Base-by-base conservation (phyloP, 2,113 vertebrate genomes). In the Sterna hirundo region DNA sequence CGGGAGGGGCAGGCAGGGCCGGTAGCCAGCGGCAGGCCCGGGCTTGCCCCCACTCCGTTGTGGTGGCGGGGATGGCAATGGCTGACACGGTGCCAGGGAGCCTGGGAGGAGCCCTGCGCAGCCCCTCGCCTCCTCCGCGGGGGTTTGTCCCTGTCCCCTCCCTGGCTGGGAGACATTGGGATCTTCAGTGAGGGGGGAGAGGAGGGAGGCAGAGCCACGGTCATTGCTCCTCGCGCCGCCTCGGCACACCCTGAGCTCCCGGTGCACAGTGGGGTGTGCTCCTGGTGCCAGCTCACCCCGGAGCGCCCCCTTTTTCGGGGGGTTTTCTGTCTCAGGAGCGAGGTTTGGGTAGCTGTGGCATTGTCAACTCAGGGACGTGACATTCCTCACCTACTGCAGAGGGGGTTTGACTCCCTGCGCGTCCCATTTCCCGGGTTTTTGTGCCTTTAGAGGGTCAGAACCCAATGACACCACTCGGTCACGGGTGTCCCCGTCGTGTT, bases 101-200 rank as follows among this genome's bases (percentile, higher is more conserved):
- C 98, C 98, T 98, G 98, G 51, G 96, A 98, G 89, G 97, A 98
- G 84, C 97, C 38, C 38, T 52, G 54, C 7, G 6, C 82, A 58
- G 74, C 36, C 66, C 47, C 32, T 30, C 2, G 0, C 25, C 25
- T 25, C 13, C 40, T 58, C 13, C 3, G 0, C 32, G 26, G 47
- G 38, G 23, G 29, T 86, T 69, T 90, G n/a, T 69, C n/a, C 69
- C n/a, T 36, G 32, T 44, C 9, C 27, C 55, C 27, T 7, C 40
- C 38, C 4, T 5, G 6, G 5, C 5, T 23, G 25, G 52, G 71
- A 76, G 34, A 5, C 5, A 29, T 1, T 14, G 54, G 77, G 44
- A 18, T 74, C 11, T 29, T 36, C 21, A 5, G 42, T 46, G 19
- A 0, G 55, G 30, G 21, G 8, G 9, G 11, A 22, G 27, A 26